Evolutionary conservation across 1,140 invertebrate species (phyloP).

Genomic region (Leptoteleia sp.): DNA sequence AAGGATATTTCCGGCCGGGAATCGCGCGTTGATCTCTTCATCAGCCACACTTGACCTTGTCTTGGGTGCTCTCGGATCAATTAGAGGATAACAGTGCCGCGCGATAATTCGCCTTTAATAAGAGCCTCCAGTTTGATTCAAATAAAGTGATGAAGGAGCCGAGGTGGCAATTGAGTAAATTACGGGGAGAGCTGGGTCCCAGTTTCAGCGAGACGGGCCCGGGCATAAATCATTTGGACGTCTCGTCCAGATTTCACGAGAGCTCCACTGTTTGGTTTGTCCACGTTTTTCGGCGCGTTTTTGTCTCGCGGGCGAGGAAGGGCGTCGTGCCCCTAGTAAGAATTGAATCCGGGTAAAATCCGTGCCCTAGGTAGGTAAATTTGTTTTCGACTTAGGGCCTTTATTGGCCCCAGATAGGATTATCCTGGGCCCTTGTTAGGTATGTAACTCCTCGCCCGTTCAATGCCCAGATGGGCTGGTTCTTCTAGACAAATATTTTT

Average conservation of each 20-base stretch:
- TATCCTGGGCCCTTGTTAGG: too few species aligned
- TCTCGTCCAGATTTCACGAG: slow-evolving; percentile 10
- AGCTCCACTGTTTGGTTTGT: too few species aligned
- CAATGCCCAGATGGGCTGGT: too few species aligned
- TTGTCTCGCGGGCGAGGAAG: slow-evolving; percentile 4
- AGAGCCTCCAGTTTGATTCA: slow-evolving; percentile 34
- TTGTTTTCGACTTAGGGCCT: too few species aligned
- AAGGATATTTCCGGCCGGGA: slow-evolving; percentile 29
- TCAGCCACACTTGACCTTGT: slow-evolving; percentile 48
- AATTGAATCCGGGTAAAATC: too few species aligned
- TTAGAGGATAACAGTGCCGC: slow-evolving; percentile 49
- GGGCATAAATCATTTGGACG: slow-evolving; percentile 33
- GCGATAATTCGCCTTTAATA: slow-evolving; percentile 52
- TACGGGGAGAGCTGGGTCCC: slow-evolving; percentile 35
- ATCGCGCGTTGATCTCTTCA: slow-evolving; percentile 57
- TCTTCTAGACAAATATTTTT: too few species aligned
- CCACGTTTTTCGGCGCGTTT: too few species aligned
- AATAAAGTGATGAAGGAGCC: slow-evolving; percentile 53
- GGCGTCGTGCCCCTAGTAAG: too few species aligned
- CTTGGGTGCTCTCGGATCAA: slow-evolving; percentile 42
- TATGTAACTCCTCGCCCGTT: too few species aligned
- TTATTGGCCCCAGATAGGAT: too few species aligned
- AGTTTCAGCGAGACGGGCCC: slow-evolving; percentile 17
- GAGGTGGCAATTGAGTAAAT: slow-evolving; percentile 50
- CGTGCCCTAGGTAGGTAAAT: too few species aligned